Evolutionary conservation across 2,888 invertebrate species (phyloP), one percentile per base, ranked within the genome.

Genomic region (Pollenia labialis): DNA sequence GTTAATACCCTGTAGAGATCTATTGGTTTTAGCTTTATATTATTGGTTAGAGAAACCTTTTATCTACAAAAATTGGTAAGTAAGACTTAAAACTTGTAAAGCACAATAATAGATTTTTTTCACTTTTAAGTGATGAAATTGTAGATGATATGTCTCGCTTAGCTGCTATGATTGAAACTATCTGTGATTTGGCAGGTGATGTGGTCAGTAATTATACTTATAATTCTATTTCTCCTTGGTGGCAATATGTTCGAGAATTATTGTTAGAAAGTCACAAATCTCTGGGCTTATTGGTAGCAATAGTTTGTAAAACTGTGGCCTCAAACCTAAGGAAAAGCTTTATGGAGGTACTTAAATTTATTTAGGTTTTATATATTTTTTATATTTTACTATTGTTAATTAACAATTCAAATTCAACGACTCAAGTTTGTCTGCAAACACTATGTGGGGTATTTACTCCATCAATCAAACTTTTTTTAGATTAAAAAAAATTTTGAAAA

Each of bases 241-340:
- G 98, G 98, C 95, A 95, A 90, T 94, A 95, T 79, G 95, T 98
- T 62, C 95, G 98, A 44, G 95, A 95, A 88, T 94, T 96, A 83
- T 94, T 98, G 85, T 94, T 96, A 1, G 96, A 97, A 85, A 96
- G 97, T 89, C 94, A 95, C 0, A 96, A 96, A 91, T 96, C 97
- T 10, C 95, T 97, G 88, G 97, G 97, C 1, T 95, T 97, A 92
- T 95, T 97, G 75, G 97, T 97, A 14, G 97, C 98, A 0, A 95
- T 98, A 92, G 95, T 97, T 32, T 97, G 97, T 91, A 95, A 97
- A 91, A 96, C 96, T 16, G 96, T 97, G 4, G 95, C 96, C 1
- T 85, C 94, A 0, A 88, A 91, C 14, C 74, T 92, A 18, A 90
- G 90, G 87, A 90, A 90, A 0, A 89, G 85, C 48, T 90, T 90